Evolutionary conservation across 2,113 vertebrate genomes (phyloP).

Genomic region (Oxygymnocypris stewartii): DNA sequence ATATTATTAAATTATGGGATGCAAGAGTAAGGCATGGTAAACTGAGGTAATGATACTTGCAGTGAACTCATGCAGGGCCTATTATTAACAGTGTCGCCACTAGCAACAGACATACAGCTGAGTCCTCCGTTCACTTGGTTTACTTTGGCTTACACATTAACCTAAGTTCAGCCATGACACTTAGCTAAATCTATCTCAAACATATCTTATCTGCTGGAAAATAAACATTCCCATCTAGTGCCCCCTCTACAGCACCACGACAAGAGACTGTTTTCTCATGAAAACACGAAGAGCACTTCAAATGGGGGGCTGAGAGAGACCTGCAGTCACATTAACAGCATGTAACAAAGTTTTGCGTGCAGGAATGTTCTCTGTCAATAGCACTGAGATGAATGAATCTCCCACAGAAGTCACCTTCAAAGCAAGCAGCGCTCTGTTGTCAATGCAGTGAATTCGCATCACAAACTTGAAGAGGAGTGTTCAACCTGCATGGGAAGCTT

Average conservation of each 20-base stretch:
- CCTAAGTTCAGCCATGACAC: slow-evolving; percentile 49
- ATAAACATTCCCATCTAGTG: slow-evolving; percentile 44
- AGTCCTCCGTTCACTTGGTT: slow-evolving; percentile 53
- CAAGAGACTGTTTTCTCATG: slow-evolving; percentile 15
- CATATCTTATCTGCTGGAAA: slow-evolving; percentile 50
- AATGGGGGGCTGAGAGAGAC: neutral
- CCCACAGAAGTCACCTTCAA: neutral
- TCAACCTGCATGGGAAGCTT: neutral
- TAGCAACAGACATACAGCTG: slow-evolving; percentile 17
- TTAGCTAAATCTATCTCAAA: slow-evolving; percentile 52
- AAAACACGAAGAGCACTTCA: slow-evolving; percentile 26
- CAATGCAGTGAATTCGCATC: neutral
- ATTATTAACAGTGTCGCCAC: slow-evolving; percentile 33
- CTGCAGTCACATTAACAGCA: neutral
- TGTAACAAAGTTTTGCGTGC: neutral
- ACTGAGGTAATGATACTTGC: neutral
- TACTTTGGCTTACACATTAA: slow-evolving; percentile 53
- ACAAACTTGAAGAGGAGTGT: neutral
- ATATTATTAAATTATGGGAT: neutral
- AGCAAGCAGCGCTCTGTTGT: neutral
- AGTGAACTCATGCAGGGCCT: slow-evolving; percentile 7
- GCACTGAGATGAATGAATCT: neutral
- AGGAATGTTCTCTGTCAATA: neutral
- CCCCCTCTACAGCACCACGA: neutral
- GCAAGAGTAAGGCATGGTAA: neutral